Evolutionary conservation across 2,113 vertebrate genomes (phyloP).

Genomic region (Phaethornis superciliosus): DNA sequence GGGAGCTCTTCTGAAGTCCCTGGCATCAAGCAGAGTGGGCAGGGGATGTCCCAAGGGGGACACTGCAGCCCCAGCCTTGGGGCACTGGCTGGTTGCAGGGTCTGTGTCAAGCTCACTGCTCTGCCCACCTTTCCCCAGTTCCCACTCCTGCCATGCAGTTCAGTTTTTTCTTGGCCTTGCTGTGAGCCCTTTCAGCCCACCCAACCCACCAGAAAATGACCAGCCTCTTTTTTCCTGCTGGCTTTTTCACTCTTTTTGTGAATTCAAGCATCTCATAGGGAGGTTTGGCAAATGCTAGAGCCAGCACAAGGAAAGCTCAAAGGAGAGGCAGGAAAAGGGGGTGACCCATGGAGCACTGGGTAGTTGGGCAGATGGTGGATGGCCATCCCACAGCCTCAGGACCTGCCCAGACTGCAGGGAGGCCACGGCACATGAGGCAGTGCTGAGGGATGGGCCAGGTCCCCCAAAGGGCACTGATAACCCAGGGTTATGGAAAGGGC

Average conservation of each 20-base stretch:
- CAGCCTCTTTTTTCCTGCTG: not conserved
- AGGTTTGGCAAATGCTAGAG: not conserved
- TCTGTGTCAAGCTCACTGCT: not conserved
- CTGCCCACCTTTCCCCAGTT: not conserved
- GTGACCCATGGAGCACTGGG: not conserved
- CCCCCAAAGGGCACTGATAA: rapidly evolving
- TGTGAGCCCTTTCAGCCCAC: not conserved
- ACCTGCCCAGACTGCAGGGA: not conserved
- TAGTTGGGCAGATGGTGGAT: rapidly evolving
- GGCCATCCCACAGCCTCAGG: not conserved
- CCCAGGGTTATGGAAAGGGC: not conserved
- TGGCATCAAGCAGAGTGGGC: not conserved
- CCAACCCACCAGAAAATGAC: not conserved
- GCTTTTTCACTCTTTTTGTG: not conserved
- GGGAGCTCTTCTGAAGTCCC: not conserved
- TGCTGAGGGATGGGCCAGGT: not conserved
- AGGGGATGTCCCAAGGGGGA: not conserved
- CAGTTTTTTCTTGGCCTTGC: not conserved
- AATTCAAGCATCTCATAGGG: not conserved
- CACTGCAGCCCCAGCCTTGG: not conserved
- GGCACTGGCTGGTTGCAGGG: not conserved
- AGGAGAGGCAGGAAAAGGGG: not conserved
- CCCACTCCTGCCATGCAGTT: not conserved
- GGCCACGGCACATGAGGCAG: rapidly evolving
- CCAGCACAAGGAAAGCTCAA: not conserved